Evolutionary conservation across 2,113 vertebrate genomes (phyloP), one percentile per base, ranked within the genome.

Genomic region (Aramus guarauna): DNA sequence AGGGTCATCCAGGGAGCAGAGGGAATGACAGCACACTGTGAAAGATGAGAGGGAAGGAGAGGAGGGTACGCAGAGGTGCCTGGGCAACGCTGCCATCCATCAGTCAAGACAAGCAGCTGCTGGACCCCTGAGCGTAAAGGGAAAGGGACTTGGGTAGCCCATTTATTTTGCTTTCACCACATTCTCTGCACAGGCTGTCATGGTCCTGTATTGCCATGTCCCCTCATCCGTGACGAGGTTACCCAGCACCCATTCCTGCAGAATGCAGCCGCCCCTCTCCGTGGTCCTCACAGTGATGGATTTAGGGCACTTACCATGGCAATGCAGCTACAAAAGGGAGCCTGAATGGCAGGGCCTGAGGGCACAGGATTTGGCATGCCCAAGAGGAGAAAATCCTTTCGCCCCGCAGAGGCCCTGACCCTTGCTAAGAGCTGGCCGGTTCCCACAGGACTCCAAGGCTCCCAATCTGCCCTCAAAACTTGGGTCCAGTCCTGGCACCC

Each of bases 11-110:
- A 97, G 95, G 97, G 97, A 98, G 97, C 96, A 96, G 27, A 95
- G 86, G 93, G 93, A 94, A 96, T 92, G 77, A 97, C 95, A 97
- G 96, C 90, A 93, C 11, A 41, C 94, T 77, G 60, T 97, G 98
- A 98, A 99, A 99, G 97, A 72, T 63, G 98, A 99, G 98, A 98
- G 94, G 76, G 85, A 96, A 76, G 43, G 39, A 92, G 90, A 86
- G 39, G 85, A 78, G 80, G 52, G 59, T 83, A 76, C 93, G 69
- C 55, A 23, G 97, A 98, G 97, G 97, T 98, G 98, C 95, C 97
- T 97, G 92, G 52, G 37, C 90, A 77, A 87, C 75, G 69, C 97
- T 97, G 94, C 98, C 98, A 98, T 88, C 81, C 93, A 75, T 97
- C 98, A 97, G 93, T 97, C 98, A 97, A 58, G 67, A 19, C 88